These are phyloP conservation scores for Agonopterix heracliana DNA, from an alignment of 2,888 invertebrate genomes.

Conservation along the genomic window DNA sequence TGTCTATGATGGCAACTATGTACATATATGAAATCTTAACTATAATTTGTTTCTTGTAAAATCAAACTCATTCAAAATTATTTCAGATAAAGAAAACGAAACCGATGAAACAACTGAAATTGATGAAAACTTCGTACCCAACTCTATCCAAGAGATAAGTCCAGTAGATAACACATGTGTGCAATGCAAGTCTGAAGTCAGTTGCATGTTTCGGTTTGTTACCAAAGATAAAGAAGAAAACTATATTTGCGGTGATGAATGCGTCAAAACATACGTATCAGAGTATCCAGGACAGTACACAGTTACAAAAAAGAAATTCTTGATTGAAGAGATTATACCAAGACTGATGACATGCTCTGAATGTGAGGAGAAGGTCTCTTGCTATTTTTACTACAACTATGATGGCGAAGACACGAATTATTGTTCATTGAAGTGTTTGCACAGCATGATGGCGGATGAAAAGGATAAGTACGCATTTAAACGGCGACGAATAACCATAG, in stretches of 20 bases:
- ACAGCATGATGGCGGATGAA: slow-evolving; percentile 71
- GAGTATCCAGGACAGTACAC: slow-evolving; percentile 46
- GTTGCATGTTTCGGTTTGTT: slow-evolving; percentile 47
- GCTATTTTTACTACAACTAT: slow-evolving; percentile 64
- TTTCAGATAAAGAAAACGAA: slow-evolving; percentile 68
- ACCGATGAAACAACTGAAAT: slow-evolving; percentile 59
- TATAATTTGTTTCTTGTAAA: too few relatives aligned
- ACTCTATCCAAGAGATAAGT: slow-evolving; percentile 57
- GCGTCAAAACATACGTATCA: slow-evolving; percentile 60
- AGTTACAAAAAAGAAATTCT: slow-evolving; percentile 49
- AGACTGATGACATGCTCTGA: slow-evolving; percentile 48
- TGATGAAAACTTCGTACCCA: slow-evolving; percentile 42
- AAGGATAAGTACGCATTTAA: slow-evolving; percentile 73
- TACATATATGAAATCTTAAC: too few relatives aligned
- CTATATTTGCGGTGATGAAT: slow-evolving; percentile 67
- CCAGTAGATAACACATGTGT: slow-evolving; percentile 53
- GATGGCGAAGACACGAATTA: slow-evolving; percentile 68
- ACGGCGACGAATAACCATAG: slow-evolving; percentile 67
- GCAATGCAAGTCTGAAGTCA: slow-evolving; percentile 51
- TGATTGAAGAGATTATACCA: slow-evolving; percentile 57
- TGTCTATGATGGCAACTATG: background rate
- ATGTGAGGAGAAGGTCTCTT: slow-evolving; percentile 59
- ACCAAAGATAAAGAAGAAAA: slow-evolving; percentile 39
- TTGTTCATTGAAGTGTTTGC: slow-evolving; percentile 72
- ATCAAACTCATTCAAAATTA: background rate